Evolutionary conservation across 1,140 invertebrate species (phyloP), one percentile per base, ranked within the genome.

Genomic region (Idris sp.): DNA sequence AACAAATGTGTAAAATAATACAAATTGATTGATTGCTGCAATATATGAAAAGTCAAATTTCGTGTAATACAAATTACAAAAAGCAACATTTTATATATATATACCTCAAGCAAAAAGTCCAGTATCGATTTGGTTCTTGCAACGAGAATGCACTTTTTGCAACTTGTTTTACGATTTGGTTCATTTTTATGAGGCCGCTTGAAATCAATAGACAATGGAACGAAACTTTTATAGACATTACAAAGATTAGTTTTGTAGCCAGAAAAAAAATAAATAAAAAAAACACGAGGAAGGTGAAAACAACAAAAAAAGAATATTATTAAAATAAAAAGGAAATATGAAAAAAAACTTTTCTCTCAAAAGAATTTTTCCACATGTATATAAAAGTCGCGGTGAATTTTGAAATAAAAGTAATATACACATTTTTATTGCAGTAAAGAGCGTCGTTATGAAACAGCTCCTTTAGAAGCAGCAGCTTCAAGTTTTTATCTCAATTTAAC

Each of bases 161-260:
- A 61, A 62, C 56, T 62, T 71, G 67, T 71, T 71, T 71, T 71
- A 71, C 67, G 67, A 71, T 61, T 62, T 71, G 56, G 33, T 62
- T 71, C 49, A 62, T 56, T 71, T 71, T 71, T 71, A 71, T 56
- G 64, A 71, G 40, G 44, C 43, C 56, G 67, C 10, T 71, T 35
- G 58, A 28, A 71, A 61, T 71, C 56, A 71, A 71, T 71, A 71
- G 67, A 71, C 67, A 71, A 71, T 71, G 56, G 56, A 35, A 61
- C 41, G 56, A 10, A 46, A 62, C 67, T 71, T 71, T 71, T 71
- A 71, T 71, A 62, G 67, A 71, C 56, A 48, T 62, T 62, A 56
- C 49, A 49, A 31, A 71, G 56, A 71, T 71, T 71, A 71, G 56
- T 71, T 48, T 53, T n/a, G n/a, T n/a, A n/a, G n/a, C 13, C 33